Percentiles rank a stretch among this genome's conserved stretches.
phyloP scores from a whole-genome alignment of 1,140 invertebrate genomes.

The Pinna nobilis region DNA sequence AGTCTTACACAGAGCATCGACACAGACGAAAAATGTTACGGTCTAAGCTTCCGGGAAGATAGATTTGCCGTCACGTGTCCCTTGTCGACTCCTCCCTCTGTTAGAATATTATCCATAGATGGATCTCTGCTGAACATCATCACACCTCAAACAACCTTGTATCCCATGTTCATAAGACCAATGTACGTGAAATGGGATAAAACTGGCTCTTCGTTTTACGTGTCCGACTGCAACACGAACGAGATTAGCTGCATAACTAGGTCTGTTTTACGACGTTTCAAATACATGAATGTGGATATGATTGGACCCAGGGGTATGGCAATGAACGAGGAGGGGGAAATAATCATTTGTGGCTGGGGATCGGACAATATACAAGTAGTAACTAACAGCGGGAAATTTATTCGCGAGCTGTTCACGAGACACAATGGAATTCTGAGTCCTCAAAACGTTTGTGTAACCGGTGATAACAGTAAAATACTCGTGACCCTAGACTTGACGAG shows the following conservation, averaged over 20 bases:
- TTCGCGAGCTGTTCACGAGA: conserved; percentile 17
- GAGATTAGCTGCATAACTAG: conserved; percentile 14
- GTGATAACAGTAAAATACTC: conserved; percentile 9
- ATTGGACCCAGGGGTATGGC: conserved; percentile 36
- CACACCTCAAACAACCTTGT: conserved; percentile 15
- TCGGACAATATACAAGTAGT: conserved; percentile 36
- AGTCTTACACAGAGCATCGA: not conserved
- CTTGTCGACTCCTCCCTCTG: not conserved
- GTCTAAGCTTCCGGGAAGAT: conserved; percentile 21
- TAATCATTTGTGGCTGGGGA: conserved; percentile 38
- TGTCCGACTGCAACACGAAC: conserved; percentile 23
- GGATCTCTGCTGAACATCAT: conserved; percentile 20
- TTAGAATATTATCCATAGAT: conserved; percentile 21
- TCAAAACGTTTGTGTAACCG: conserved; percentile 20
- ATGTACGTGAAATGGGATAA: conserved; percentile 31
- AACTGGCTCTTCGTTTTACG: conserved; percentile 14
- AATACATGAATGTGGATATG: conserved; percentile 16
- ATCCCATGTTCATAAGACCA: conserved; percentile 25
- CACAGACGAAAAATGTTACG: conserved; percentile 12
- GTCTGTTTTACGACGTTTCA: conserved; percentile 2
- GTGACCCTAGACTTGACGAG: conserved; percentile 33
- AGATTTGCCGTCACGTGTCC: conserved; percentile 30
- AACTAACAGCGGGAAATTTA: conserved; percentile 19
- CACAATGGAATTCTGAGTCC: conserved; percentile 34
- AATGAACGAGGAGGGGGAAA: conserved; percentile 3